These are phyloP conservation scores for Salvator merianae DNA, from an alignment of 2,113 vertebrate species.

Conservation along the genomic window DNA sequence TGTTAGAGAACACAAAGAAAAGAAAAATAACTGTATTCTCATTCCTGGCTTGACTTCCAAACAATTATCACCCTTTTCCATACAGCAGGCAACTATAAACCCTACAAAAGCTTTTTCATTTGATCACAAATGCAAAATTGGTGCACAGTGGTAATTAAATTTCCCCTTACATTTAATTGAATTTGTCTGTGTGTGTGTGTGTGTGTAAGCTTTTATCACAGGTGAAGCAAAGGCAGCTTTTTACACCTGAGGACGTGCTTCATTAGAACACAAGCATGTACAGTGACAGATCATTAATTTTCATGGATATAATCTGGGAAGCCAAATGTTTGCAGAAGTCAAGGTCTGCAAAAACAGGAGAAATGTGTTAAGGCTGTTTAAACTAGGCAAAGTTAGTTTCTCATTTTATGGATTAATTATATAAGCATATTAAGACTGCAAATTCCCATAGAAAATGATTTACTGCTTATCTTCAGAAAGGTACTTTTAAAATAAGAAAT, in stretches of 20 bases:
- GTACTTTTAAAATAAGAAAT: no score
- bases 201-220: constrained; percentile 48
- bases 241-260: constrained; percentile 71
- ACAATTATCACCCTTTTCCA: constrained; percentile 37
- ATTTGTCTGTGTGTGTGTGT: constrained; percentile 49
- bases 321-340: constrained; percentile 57
- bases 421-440: constrained; percentile 27
- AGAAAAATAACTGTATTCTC: constrained; percentile 35
- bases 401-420: constrained; percentile 50
- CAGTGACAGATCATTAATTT: constrained; percentile 71
- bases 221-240: constrained; percentile 54
- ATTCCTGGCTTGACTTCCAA: constrained; percentile 40
- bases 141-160: constrained; percentile 68
- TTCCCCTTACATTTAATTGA: constrained; percentile 73
- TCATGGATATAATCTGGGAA: constrained; percentile 68
- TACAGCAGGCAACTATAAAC: constrained; percentile 37
- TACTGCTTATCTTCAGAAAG: background rate
- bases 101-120: constrained; percentile 18
- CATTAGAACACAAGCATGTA: constrained; percentile 59
- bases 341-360: constrained; percentile 48
- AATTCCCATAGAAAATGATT: constrained; percentile 7
- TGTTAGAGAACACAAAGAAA: constrained; percentile 21
- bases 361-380: constrained; percentile 53
- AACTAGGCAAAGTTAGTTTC: constrained; percentile 52
- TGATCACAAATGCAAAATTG: constrained; percentile 62